Base-by-base conservation (phyloP, 2,797 vertebrate species). In the Sebastes trivittatus region DNA sequence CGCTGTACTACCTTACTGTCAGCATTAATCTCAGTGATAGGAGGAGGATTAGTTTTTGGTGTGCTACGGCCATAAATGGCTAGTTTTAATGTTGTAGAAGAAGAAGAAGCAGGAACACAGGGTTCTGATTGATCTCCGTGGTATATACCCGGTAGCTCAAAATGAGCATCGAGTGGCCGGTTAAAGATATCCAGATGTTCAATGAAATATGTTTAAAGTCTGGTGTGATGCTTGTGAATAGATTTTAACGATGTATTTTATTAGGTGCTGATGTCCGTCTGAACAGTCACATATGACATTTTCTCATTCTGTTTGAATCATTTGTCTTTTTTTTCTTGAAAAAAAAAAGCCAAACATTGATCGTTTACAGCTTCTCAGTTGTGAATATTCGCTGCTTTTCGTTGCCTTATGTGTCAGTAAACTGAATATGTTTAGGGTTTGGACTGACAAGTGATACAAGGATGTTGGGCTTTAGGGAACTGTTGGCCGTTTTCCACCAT, bases 41-140 rank as follows among this genome's bases (percentile, higher is more conserved):
- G 60, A 56, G 66, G 34, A 34, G 27, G 72, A 74, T 85, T 69
- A 72, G 13, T 20, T 60, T 64, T 64, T 68, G 56, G 6, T 61
- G 7, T 55, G n/a, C 9, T 16, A 2, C 8, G 7, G 23, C 55
- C 11, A 38, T 30, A 46, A 46, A 49, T 52, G 10, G 46, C 56
- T 54, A 18, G 18, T 61, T 56, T 4, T 32, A 14, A 10, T 71
- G 16, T 42, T 18, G 18, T n/a, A 52, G 58, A 59, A 58, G 18
- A 46, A 13, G 20, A 64, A 58, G 18, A 46, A 18, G 20, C 23
- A 38, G 23, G 16, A 6, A 13, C 8, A 52, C 49, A 9, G 0
- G 25, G 25, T 22, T 70, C 23, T 46, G 22, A 30, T 22, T n/a
- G 27, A 18, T 65, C 7, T n/a, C 14, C 4, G 14, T 38, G 11